Base-by-base conservation (phyloP, 2,113 vertebrate species). In the Catharus bicknelli region DNA sequence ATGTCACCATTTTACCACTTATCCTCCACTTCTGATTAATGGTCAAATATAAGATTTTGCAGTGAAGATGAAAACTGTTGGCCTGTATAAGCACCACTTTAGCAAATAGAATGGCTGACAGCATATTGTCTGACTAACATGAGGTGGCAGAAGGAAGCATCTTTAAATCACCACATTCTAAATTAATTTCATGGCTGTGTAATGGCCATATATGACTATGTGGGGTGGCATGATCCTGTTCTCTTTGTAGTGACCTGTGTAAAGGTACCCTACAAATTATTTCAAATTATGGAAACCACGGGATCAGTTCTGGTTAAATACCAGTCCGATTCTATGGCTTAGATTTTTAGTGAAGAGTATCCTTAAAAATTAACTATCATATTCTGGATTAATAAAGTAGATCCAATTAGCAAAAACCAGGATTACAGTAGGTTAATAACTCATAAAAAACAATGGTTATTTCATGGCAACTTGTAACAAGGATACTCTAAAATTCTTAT, bases 401-500 rank as follows among this genome's bases (percentile, higher is more conserved):
- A 86, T n/a, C 12, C 30, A 92, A 90, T 32, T 23, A 78, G 18
- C 23, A 62, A 69, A 61, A 84, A 53, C 2, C 27, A 84, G 42
- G 90, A 88, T 55, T 45, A 43, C 45, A 68, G 76, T 30, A 93
- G 81, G 27, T 32, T 78, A 83, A 67, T 25, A 89, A 51, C 9
- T 67, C 74, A 72, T 48, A 51, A 88, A 70, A 78, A 93, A 74
- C 54, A 80, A 66, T 9, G 4, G 8, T 47, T 42, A 30, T 34
- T 80, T 58, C n/a, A 50, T 34, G 29, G 25, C 10, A 77, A 43
- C 76, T 59, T 69, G 22, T 20, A 73, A 40, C 75, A 73, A 87
- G 23, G 43, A 92, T 81, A 67, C 32, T 84, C 68, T 64, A 95
- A 83, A 73, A 87, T 72, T 94, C 59, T 90, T 75, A 93, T 18